Conservation (phyloP, 2,113 vertebrate species). For the Cnemophilus loriae region DNA sequence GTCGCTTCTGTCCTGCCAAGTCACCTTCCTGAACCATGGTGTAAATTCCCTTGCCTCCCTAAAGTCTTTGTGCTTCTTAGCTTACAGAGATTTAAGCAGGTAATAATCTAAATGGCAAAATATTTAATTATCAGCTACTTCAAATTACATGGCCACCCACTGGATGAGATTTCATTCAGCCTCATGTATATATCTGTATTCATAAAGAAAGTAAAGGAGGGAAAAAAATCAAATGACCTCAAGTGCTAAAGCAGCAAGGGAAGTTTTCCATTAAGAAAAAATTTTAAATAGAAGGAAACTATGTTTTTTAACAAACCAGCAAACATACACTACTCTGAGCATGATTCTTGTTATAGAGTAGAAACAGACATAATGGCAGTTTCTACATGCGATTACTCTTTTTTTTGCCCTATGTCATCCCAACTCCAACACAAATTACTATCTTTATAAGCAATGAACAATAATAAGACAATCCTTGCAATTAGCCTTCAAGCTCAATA, state of each 20-base stretch:
- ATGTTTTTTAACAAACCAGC: not conserved
- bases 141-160: not conserved
- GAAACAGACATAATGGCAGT: not conserved
- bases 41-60: not conserved
- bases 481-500: not conserved
- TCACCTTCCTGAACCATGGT: not conserved
- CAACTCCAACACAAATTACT: not conserved
- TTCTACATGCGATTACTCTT: not conserved
- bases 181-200: not conserved
- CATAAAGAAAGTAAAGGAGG: not conserved
- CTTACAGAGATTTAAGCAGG: slow-evolving; percentile 4
- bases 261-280: not conserved
- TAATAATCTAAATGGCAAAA: slow-evolving; percentile 12
- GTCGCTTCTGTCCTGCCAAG: not conserved
- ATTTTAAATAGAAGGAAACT: not conserved
- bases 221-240: not conserved
- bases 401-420: not conserved
- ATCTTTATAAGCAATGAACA: not conserved
- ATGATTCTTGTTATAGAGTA: not conserved
- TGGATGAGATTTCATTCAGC: not conserved
- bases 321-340: not conserved
- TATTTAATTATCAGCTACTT: slow-evolving; percentile 3
- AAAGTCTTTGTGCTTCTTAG: not conserved
- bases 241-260: not conserved
- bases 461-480: not conserved